phyloP scores from a whole-genome alignment of 2,888 invertebrate species.

The Caenorhabditis uteleia region DNA sequence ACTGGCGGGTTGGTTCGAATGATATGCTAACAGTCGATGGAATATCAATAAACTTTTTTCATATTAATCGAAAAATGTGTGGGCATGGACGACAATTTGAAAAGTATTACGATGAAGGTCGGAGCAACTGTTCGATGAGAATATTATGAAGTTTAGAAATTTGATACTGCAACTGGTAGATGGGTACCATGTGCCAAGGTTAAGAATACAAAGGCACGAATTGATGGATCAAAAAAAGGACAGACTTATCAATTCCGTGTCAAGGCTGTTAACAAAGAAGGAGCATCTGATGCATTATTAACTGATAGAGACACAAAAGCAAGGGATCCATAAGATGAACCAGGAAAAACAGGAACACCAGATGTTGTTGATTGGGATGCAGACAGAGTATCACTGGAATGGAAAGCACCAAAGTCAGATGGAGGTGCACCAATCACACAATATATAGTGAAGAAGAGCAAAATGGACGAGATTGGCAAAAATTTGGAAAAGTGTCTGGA shows the following conservation, averaged over 20 bases:
- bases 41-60: too few relatives aligned
- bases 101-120: constrained; percentile 89
- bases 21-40: too few relatives aligned
- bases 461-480: constrained; percentile 68
- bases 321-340: constrained; percentile 79
- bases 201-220: constrained; percentile 75
- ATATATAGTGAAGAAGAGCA: constrained; percentile 88
- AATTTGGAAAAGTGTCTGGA: constrained; percentile 60
- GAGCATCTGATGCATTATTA: constrained; percentile 72
- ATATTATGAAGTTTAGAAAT: constrained; percentile 79
- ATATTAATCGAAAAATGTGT: too few relatives aligned
- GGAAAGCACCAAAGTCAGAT: constrained; percentile 87
- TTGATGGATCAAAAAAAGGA: constrained; percentile 69
- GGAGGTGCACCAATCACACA: constrained; percentile 86
- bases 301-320: constrained; percentile 72
- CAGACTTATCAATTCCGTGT: constrained; percentile 74
- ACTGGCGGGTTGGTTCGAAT: too few relatives aligned
- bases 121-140: constrained; percentile 89
- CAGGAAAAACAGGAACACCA: constrained; percentile 88
- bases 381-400: constrained; percentile 91
- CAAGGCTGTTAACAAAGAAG: constrained; percentile 73
- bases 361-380: constrained; percentile 92
- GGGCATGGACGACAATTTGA: constrained; percentile 83
- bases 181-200: constrained; percentile 87
- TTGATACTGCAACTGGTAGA: constrained; percentile 87